A percentile compares a stretch with the other conserved stretches of the same genome.
phyloP scores from a whole-genome alignment of 2,113 vertebrate species.

The Vombatus ursinus region DNA sequence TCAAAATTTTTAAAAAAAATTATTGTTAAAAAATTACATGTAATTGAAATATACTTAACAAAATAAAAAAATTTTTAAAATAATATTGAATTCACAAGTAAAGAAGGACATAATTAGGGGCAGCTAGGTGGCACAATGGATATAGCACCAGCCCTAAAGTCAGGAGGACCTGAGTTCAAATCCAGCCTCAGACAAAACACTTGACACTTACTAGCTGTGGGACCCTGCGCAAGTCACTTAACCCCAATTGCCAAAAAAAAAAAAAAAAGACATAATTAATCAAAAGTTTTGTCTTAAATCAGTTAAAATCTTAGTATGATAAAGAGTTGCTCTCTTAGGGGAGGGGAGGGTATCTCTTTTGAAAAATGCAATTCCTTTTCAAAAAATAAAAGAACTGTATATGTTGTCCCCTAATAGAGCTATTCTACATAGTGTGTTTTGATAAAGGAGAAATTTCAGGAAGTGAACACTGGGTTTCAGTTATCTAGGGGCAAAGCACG shows the following conservation, averaged over 20 bases:
- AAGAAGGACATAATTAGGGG: background rate
- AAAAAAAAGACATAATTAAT: background rate
- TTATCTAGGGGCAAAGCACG: constrained; percentile 58
- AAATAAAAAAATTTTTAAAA: background rate
- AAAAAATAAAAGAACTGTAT: constrained; percentile 33
- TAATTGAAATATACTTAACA: background rate
- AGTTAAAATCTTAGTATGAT: constrained; percentile 31
- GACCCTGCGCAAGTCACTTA: no score
- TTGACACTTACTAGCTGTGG: no score
- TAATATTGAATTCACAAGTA: background rate
- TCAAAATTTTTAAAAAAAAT: background rate
- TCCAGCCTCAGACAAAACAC: no score
- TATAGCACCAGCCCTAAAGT: no score
- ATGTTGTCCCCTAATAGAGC: background rate
- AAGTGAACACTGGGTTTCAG: constrained; percentile 10
- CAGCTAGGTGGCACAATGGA: no score
- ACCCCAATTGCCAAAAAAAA: no score
- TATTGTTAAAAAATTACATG: background rate
- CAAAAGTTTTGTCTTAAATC: constrained; percentile 19
- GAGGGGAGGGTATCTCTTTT: background rate
- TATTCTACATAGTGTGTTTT: background rate
- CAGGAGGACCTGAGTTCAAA: no score
- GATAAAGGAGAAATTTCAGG: constrained; percentile 59
- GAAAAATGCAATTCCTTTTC: constrained; percentile 49
- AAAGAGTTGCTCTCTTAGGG: constrained; percentile 20